Percentiles rank a stretch among this genome's conserved stretches.
These are phyloP conservation scores for Smutsia temminckii DNA, from an alignment of 2,797 vertebrate genomes.

Conservation along the genomic window DNA sequence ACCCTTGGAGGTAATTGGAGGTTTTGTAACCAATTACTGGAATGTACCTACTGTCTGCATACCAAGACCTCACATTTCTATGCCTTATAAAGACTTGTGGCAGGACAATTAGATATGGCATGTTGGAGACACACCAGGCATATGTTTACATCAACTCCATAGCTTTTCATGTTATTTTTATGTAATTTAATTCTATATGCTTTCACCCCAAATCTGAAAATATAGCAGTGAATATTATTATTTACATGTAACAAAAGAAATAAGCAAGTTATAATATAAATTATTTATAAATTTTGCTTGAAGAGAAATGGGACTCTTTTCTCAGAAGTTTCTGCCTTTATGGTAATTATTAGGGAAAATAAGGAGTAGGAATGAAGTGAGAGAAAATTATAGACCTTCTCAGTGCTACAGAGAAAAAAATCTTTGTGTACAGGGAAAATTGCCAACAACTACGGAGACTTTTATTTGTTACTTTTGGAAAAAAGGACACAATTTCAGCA, in stretches of 20 bases:
- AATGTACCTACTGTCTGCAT: neutral
- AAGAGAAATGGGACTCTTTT: neutral
- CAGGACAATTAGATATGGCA: neutral
- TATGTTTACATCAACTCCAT: fast-evolving
- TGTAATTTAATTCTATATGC: constrained; percentile 24
- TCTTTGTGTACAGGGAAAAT: neutral
- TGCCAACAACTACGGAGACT: neutral
- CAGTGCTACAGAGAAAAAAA: neutral
- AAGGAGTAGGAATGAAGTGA: neutral
- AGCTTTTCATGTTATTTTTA: neutral
- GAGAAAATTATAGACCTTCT: constrained; percentile 44
- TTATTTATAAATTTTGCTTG: constrained; percentile 34
- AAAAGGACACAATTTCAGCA: neutral
- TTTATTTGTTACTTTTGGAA: neutral
- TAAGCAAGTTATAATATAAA: neutral
- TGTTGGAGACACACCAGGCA: fast-evolving
- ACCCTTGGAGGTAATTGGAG: neutral
- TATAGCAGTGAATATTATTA: constrained; percentile 2
- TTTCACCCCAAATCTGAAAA: neutral
- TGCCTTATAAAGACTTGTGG: neutral
- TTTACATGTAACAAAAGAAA: constrained; percentile 17
- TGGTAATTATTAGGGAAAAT: constrained; percentile 48
- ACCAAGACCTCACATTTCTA: neutral
- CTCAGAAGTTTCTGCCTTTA: constrained; percentile 56
- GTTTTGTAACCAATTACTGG: neutral